Percentiles rank a stretch among this genome's conserved stretches.
Conservation (phyloP, 2,113 vertebrate species). For the Daphoenositta chrysoptera region DNA sequence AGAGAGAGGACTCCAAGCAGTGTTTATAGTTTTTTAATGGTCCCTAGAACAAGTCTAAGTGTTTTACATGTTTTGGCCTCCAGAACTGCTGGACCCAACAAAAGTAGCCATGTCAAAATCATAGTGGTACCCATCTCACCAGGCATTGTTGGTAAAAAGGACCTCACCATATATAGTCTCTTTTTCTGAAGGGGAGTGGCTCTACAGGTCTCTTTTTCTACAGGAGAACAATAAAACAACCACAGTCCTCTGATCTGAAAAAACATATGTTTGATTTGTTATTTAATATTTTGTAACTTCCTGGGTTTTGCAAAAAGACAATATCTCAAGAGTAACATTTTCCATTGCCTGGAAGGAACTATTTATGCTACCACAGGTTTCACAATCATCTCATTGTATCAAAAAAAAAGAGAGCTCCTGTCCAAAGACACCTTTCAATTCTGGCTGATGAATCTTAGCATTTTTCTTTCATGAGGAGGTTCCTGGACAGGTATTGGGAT, state of each 20-base stretch:
- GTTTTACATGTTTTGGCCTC: slow-evolving; percentile 38
- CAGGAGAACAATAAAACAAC: neutral
- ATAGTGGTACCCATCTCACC: neutral
- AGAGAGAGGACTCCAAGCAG: neutral
- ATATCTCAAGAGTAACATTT: neutral
- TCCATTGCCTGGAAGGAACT: neutral
- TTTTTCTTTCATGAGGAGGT: neutral
- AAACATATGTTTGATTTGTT: slow-evolving; percentile 18
- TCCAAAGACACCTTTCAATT: neutral
- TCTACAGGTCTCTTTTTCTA: neutral
- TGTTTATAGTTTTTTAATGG: neutral
- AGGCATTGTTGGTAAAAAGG: neutral
- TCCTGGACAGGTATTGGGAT: neutral
- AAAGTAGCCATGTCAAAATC: neutral
- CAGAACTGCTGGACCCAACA: slow-evolving; percentile 1
- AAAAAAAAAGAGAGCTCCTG: neutral
- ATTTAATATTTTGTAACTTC: slow-evolving; percentile 40
- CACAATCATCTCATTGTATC: neutral
- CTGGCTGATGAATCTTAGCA: neutral
- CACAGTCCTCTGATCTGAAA: neutral
- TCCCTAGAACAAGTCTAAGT: neutral
- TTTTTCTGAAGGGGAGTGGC: slow-evolving; percentile 36
- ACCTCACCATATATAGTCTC: slow-evolving; percentile 19
- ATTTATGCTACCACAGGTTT: neutral
- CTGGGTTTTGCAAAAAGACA: neutral